phyloP scores from a whole-genome alignment of 2,888 invertebrate genomes.

The Operophtera brumata region DNA sequence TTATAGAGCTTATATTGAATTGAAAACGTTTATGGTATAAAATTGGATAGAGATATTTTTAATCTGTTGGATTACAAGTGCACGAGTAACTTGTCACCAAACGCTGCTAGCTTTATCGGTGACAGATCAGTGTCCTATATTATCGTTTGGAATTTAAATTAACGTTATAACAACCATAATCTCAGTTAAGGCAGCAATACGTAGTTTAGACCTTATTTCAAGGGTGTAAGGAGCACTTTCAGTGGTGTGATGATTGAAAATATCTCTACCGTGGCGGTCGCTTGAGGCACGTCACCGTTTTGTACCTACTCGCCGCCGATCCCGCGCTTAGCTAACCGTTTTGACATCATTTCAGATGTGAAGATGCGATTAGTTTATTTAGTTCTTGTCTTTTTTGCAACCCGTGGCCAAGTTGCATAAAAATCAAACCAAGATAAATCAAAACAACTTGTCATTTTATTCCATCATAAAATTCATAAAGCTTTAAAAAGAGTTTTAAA shows the following conservation, averaged over 20 bases:
- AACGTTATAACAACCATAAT: constrained; percentile 54
- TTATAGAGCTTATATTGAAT: background rate
- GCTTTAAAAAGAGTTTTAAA: background rate
- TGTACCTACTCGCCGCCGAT: constrained; percentile 66
- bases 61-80: constrained; percentile 67
- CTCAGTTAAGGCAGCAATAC: constrained; percentile 32
- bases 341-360: constrained; percentile 75
- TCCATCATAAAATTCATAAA: background rate
- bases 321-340: constrained; percentile 78
- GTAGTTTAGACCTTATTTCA: constrained; percentile 38
- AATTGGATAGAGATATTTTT: constrained; percentile 21
- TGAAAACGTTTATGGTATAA: background rate
- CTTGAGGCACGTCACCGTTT: constrained; percentile 63
- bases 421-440: constrained; percentile 1
- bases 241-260: constrained; percentile 18
- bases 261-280: constrained; percentile 43
- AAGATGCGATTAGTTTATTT: constrained; percentile 41
- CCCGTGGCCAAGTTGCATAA: constrained; percentile 10
- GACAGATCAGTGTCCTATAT: constrained; percentile 75
- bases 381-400: constrained; percentile 38
- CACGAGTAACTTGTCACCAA: constrained; percentile 75
- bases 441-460: constrained; percentile 21
- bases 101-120: constrained; percentile 70
- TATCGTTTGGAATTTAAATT: constrained; percentile 72
- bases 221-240: constrained; percentile 27